phyloP scores from a whole-genome alignment of 2,888 invertebrate species.

The Autographa gamma region DNA sequence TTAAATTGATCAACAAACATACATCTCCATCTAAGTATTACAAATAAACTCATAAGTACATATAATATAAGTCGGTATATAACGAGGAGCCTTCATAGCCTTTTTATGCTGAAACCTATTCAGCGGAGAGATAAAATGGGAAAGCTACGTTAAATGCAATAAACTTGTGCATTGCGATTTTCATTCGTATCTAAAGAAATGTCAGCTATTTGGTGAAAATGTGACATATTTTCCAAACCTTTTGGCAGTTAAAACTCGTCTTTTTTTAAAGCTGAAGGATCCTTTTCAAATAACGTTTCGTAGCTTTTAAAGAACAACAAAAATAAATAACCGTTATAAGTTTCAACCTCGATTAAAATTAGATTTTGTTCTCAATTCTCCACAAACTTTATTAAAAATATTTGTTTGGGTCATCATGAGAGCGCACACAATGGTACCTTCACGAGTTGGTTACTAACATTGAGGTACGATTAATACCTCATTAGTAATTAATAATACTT shows the following conservation, averaged over 20 bases:
- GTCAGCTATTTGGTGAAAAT: constrained; percentile 11
- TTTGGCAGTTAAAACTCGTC: neutral
- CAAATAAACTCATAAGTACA: neutral
- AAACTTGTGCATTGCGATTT: constrained; percentile 25
- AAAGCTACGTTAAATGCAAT: constrained; percentile 10
- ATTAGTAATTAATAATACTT: no score
- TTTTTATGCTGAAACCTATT: constrained; percentile 7
- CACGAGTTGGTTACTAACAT: no score
- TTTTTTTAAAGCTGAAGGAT: neutral
- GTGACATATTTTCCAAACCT: constrained; percentile 6
- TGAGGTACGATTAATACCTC: no score
- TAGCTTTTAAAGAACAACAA: neutral
- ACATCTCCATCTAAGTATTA: neutral
- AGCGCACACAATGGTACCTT: no score
- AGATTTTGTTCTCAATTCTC: no score
- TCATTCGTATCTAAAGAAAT: constrained; percentile 22
- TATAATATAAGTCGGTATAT: neutral
- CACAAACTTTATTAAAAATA: no score
- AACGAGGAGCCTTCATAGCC: neutral
- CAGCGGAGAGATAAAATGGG: constrained; percentile 14
- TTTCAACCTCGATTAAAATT: no score
- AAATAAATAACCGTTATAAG: no score
- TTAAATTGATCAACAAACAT: no score
- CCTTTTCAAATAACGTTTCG: neutral
- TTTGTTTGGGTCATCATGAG: no score